Percentiles rank a stretch among this genome's conserved stretches.
phyloP scores from a whole-genome alignment of 2,888 invertebrate species.

The Phyllotreta cruciferae region DNA sequence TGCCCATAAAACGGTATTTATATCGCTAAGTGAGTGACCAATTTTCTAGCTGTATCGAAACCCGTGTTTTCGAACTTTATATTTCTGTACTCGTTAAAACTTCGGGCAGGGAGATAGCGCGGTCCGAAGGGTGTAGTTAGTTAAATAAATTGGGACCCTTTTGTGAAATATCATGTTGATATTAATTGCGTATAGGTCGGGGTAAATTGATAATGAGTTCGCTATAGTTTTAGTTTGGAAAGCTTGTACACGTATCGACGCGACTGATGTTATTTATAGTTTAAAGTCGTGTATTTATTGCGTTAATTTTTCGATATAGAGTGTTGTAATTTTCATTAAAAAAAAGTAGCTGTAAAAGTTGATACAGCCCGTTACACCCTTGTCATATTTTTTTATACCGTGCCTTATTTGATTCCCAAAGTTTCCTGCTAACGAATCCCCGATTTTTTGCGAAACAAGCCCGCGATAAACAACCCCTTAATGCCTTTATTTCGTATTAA shows the following conservation, averaged over 20 bases:
- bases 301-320: too few species aligned
- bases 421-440: too few species aligned
- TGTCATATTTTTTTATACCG: too few species aligned
- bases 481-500: too few species aligned
- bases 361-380: too few species aligned
- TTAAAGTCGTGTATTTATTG: not conserved
- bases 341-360: too few species aligned
- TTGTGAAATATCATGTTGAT: slow-evolving; percentile 14
- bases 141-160: slow-evolving; percentile 11
- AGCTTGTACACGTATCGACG: not conserved
- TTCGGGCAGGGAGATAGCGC: slow-evolving; percentile 2
- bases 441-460: too few species aligned
- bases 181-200: slow-evolving; percentile 12
- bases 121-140: slow-evolving; percentile 5
- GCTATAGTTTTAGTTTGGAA: not conserved
- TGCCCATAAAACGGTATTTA: slow-evolving; percentile 3
- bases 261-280: not conserved
- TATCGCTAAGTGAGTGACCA: slow-evolving; percentile 8
- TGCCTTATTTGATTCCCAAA: too few species aligned
- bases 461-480: too few species aligned
- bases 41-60: slow-evolving; percentile 9
- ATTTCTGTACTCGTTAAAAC: slow-evolving; percentile 15
- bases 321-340: too few species aligned
- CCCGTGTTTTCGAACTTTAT: slow-evolving; percentile 2
- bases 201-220: slow-evolving; percentile 16